Percentiles rank a stretch among this genome's conserved stretches.
Evolutionary conservation across 2,888 invertebrate species (phyloP).

Genomic region (Branchellion lobata): DNA sequence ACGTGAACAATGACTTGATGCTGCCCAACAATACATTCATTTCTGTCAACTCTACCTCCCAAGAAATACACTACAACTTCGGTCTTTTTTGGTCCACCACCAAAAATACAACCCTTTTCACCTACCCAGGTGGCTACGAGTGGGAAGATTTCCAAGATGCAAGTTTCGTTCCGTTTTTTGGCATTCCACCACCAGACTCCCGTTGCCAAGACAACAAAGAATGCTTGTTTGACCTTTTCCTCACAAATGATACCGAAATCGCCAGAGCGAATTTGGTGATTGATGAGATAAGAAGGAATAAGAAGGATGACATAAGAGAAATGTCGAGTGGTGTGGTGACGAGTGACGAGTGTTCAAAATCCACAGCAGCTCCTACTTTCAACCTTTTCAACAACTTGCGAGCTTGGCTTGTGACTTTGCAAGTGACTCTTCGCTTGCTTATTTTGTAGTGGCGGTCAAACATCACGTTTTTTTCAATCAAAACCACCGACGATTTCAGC

Average conservation of each 20-base stretch:
- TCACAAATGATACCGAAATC: constrained; percentile 25
- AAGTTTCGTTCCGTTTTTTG: constrained; percentile 34
- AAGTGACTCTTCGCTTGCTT: no score
- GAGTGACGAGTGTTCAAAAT: no score
- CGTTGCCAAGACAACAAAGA: constrained; percentile 5
- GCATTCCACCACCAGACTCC: background rate
- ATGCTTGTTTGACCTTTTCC: constrained; percentile 31
- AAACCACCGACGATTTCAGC: no score
- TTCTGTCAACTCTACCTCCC: constrained; percentile 15
- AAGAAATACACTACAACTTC: constrained; percentile 36
- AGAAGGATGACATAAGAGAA: no score
- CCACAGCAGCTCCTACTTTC: no score
- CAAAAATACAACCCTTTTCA: background rate
- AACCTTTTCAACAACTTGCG: no score
- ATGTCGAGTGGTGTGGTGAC: no score
- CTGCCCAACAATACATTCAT: constrained; percentile 32
- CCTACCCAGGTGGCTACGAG: constrained; percentile 15
- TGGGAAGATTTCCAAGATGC: constrained; percentile 40
- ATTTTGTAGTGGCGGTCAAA: no score
- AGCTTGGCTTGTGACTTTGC: no score
- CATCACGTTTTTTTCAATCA: no score
- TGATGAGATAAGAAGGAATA: no score
- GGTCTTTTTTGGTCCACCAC: constrained; percentile 31
- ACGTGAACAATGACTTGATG: constrained; percentile 36
- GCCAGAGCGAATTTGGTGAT: no score